Evolutionary conservation across 2,113 vertebrate species (phyloP), one percentile per base, ranked within the genome.

Genomic region (Paedocypris sp.): DNA sequence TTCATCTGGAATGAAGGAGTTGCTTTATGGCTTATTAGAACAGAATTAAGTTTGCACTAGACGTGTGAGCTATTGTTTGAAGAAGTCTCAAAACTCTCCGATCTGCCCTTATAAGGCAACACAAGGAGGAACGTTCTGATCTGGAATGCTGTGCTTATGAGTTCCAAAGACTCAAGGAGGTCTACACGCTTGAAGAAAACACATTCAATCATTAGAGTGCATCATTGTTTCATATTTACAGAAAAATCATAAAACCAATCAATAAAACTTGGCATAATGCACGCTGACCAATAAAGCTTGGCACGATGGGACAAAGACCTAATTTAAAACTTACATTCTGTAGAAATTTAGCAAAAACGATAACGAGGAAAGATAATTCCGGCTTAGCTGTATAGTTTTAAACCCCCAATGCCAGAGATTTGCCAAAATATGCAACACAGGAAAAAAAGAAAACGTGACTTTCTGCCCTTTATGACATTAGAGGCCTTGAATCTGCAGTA

Each of bases 31-130:
- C 36, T 56, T 38, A 54, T 67, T 60, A 36, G 26, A 47, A 60
- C 29, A 31, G 38, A 66, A 67, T 41, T 33, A 62, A 57, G n/a
- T n/a, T n/a, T 18, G 18, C 28, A 54, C 53, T 28, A 62, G 39
- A 56, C 64, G 52, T 52, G 63, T 31, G 60, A 38, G 56, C 39
- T 33, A 58, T 62, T 70, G 70, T 71, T 45, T 66, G 48, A 66
- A 65, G 45, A 58, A 67, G 56, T 67, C 54, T 28, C 47, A 56
- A 64, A 67, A 66, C 67, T 47, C 52, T 59, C 50, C 66, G 64
- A 62, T 45, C 38, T 63, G 48, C 54, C 74, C 71, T 67, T 72
- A 73, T 69, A 76, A 70, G 74, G 74, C 66, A 67, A 50, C 59
- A 52, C 53, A 50, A 26, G 46, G 62, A 32, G 23, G 54, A 67